These are phyloP conservation scores for Drosophila rellima DNA, from an alignment of 2,888 invertebrate species.

Conservation along the genomic window DNA sequence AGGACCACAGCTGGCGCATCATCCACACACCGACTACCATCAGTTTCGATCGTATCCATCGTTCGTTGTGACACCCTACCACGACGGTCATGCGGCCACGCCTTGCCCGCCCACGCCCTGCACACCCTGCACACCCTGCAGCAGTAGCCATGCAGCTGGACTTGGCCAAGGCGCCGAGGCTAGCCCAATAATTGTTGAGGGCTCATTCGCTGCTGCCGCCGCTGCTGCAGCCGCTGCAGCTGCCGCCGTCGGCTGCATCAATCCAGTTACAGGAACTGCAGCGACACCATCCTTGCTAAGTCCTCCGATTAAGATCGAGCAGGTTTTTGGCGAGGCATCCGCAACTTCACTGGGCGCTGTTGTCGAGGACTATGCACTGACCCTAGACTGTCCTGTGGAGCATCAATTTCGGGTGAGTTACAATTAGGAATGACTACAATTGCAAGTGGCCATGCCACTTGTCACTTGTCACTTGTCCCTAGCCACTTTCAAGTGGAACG, in stretches of 20 bases:
- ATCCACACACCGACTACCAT: conserved; percentile 80
- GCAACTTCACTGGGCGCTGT: conserved; percentile 60
- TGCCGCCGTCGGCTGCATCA: conserved; percentile 48
- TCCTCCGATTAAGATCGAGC: conserved; percentile 83
- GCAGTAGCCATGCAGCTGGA: conserved; percentile 51
- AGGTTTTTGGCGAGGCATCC: conserved; percentile 74
- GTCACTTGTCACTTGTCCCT: conserved; percentile 18
- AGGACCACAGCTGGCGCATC: conserved; percentile 85
- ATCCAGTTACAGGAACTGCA: conserved; percentile 21
- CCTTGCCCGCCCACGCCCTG: conserved; percentile 58
- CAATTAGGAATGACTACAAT: conserved; percentile 8
- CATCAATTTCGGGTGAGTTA: conserved; percentile 80
- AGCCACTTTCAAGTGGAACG: conserved; percentile 21
- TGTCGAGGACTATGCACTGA: conserved; percentile 81
- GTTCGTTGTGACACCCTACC: conserved; percentile 84
- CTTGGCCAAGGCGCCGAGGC: conserved; percentile 52
- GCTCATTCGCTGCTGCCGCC: conserved; percentile 74
- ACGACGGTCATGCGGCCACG: conserved; percentile 73
- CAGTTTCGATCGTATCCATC: conserved; percentile 85
- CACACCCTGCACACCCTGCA: conserved; percentile 65
- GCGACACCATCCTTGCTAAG: conserved; percentile 47
- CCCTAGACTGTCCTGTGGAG: conserved; percentile 77
- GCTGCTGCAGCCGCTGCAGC: conserved; percentile 50
- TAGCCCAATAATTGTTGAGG: conserved; percentile 77
- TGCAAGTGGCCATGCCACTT: conserved; percentile 16